phyloP scores from a whole-genome alignment of 1,140 invertebrate species.

The Hetaerina americana region DNA sequence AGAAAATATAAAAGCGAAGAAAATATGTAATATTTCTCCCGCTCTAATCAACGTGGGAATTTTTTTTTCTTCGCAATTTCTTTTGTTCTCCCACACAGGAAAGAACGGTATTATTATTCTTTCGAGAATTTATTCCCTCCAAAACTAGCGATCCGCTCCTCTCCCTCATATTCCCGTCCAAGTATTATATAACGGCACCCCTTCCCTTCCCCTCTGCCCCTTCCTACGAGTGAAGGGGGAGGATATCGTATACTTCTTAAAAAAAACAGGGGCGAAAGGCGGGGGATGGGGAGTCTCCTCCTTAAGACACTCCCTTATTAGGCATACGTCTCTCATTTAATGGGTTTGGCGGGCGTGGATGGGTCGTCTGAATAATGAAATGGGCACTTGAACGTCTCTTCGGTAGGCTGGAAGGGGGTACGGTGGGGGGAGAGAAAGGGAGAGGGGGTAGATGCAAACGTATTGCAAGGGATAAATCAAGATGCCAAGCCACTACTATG shows the following conservation, averaged over 20 bases:
- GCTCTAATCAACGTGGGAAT: neutral
- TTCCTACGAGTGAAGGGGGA: too few relatives aligned
- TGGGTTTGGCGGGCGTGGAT: neutral
- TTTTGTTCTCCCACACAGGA: neutral
- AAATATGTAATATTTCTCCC: neutral
- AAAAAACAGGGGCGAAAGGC: too few relatives aligned
- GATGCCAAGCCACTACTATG: neutral
- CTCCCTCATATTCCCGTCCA: too few relatives aligned
- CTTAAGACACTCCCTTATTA: neutral
- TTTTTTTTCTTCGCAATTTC: neutral
- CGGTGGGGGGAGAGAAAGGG: too few relatives aligned
- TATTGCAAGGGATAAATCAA: neutral
- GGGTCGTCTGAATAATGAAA: neutral
- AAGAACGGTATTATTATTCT: neutral
- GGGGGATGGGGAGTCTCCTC: neutral
- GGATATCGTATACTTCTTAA: too few relatives aligned
- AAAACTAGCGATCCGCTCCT: neutral
- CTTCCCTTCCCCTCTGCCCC: too few relatives aligned
- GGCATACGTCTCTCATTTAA: neutral
- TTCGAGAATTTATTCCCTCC: neutral
- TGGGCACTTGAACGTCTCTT: neutral
- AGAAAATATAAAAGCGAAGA: neutral
- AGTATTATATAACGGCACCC: too few relatives aligned
- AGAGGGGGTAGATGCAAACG: too few relatives aligned
- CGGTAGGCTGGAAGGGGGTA: too few relatives aligned